These are phyloP conservation scores for Orestias chungarensis DNA, from an alignment of 2,797 vertebrate species.

Conservation along the genomic window DNA sequence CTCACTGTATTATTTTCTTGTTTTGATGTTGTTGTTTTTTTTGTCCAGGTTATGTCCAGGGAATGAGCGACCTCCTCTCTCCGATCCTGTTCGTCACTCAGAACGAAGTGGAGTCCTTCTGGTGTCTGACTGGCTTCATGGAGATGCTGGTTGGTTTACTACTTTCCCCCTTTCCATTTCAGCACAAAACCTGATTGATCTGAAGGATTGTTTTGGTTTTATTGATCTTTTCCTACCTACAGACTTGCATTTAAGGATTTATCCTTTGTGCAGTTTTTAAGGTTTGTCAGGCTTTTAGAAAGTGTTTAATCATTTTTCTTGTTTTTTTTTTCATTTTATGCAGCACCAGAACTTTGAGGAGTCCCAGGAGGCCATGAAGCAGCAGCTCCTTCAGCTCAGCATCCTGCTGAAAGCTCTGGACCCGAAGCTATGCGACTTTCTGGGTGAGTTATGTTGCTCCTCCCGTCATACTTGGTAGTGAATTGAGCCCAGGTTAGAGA, in stretches of 20 bases:
- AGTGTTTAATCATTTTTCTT: neutral
- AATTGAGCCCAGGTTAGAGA: neutral
- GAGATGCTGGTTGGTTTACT: slow-evolving; percentile 84
- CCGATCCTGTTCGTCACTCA: slow-evolving; percentile 89
- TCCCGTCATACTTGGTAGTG: neutral
- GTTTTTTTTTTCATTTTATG: slow-evolving; percentile 17
- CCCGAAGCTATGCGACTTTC: slow-evolving; percentile 88
- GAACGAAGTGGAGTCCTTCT: slow-evolving; percentile 94
- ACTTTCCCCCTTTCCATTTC: neutral
- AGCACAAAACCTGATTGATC: neutral
- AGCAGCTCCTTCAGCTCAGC: slow-evolving; percentile 88
- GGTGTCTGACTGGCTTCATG: slow-evolving; percentile 95
- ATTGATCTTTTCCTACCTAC: neutral
- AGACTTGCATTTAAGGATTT: neutral
- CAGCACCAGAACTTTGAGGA: slow-evolving; percentile 94
- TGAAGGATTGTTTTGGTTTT: neutral
- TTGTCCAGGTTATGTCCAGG: slow-evolving; percentile 88
- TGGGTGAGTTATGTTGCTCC: slow-evolving; percentile 76
- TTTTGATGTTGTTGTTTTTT: neutral
- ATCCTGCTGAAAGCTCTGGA: slow-evolving; percentile 87
- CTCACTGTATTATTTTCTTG: neutral
- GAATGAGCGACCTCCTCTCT: slow-evolving; percentile 92
- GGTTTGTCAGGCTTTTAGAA: neutral
- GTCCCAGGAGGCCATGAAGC: slow-evolving; percentile 94
- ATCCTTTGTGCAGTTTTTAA: neutral